phyloP scores from a whole-genome alignment of 1,140 invertebrate species.

The Platorchestia sp. region DNA sequence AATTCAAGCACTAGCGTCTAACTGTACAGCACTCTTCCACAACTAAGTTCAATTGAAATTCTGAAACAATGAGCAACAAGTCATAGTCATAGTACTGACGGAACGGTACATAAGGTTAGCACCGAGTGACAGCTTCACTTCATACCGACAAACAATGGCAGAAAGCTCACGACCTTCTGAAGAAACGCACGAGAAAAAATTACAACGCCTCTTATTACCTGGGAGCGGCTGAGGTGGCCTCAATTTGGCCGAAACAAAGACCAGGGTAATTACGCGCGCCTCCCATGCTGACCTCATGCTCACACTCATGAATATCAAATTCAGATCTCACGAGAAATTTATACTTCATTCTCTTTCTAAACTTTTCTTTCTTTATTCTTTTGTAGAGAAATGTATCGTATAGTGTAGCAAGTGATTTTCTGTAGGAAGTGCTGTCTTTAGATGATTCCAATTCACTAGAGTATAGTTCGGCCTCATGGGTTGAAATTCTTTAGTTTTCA shows the following conservation, averaged over 20 bases:
- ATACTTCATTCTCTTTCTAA: no score
- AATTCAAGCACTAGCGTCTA: not conserved
- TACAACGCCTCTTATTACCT: not conserved
- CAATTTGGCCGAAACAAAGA: not conserved
- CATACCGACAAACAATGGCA: not conserved
- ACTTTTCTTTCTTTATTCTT: no score
- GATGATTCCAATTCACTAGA: not conserved
- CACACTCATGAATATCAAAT: not conserved
- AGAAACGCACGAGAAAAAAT: not conserved
- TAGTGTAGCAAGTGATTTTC: not conserved
- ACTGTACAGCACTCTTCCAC: not conserved
- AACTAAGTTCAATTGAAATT: not conserved
- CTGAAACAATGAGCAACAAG: not conserved
- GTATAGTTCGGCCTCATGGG: no score
- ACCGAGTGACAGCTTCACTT: not conserved
- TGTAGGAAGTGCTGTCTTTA: not conserved
- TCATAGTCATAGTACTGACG: not conserved
- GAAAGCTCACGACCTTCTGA: not conserved
- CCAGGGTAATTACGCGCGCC: not conserved
- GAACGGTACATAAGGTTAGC: not conserved
- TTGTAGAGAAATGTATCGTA: not conserved
- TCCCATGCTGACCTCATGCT: not conserved
- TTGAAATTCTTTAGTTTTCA: no score
- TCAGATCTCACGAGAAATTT: not conserved
- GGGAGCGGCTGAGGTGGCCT: not conserved